These are phyloP conservation scores for Thumatha senex DNA, from an alignment of 2,888 invertebrate species.

Conservation along the genomic window DNA sequence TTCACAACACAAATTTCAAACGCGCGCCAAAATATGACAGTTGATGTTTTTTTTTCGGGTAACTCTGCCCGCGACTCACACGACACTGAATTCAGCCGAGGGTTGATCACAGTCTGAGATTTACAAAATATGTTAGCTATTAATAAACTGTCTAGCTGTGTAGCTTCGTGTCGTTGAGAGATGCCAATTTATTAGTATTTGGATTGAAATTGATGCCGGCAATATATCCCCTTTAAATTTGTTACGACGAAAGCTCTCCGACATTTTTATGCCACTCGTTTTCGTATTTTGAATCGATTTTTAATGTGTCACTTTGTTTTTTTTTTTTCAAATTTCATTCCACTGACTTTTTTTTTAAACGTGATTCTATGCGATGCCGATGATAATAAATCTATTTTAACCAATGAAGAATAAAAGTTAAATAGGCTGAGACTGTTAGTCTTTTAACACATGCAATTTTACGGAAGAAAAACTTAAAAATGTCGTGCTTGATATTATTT, in stretches of 20 bases:
- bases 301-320: conserved; percentile 48
- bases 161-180: conserved; percentile 65
- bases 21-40: conserved; percentile 44
- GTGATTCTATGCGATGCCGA: conserved; percentile 18
- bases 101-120: conserved; percentile 69
- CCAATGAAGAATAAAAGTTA: conserved; percentile 24
- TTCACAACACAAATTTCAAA: conserved; percentile 23
- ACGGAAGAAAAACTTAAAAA: conserved; percentile 19
- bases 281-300: conserved; percentile 65
- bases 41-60: conserved; percentile 62
- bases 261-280: conserved; percentile 71
- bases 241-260: conserved; percentile 71
- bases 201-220: conserved; percentile 80
- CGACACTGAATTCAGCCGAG: conserved; percentile 72
- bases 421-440: conserved; percentile 17
- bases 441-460: conserved; percentile 21
- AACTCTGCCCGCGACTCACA: conserved; percentile 62
- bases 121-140: conserved; percentile 77
- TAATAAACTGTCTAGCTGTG: conserved; percentile 76
- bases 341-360: conserved; percentile 25
- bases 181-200: conserved; percentile 82
- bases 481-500: conserved; percentile 17
- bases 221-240: conserved; percentile 79
- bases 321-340: conserved; percentile 23
- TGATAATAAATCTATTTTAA: conserved; percentile 25